phyloP scores from a whole-genome alignment of 2,113 vertebrate genomes.

The Corythoichthys intestinalis region DNA sequence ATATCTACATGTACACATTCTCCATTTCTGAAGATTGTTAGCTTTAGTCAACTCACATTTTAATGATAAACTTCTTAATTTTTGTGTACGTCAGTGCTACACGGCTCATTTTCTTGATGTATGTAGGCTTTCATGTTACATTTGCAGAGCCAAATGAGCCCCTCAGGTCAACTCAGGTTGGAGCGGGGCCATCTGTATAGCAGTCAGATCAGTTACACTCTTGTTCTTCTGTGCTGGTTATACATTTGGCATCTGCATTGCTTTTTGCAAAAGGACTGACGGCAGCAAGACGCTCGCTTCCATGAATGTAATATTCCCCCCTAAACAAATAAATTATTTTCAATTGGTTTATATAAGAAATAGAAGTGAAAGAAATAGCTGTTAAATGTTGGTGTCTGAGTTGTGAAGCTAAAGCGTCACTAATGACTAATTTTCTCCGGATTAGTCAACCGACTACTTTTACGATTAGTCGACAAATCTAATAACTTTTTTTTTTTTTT shows the following conservation, averaged over 20 bases:
- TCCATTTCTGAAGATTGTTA: background rate
- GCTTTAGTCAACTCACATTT: background rate
- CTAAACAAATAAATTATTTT: no score
- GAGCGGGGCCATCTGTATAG: slow-evolving; percentile 2
- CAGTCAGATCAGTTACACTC: slow-evolving; percentile 9
- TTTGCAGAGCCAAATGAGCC: slow-evolving; percentile 17
- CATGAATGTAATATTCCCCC: no score
- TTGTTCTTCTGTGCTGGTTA: slow-evolving; percentile 26
- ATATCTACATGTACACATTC: no score
- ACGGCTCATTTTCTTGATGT: slow-evolving; percentile 11
- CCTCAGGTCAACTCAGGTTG: slow-evolving; percentile 1
- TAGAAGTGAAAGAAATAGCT: no score
- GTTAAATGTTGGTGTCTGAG: no score
- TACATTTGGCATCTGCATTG: slow-evolving; percentile 26
- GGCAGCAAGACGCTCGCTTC: slow-evolving; percentile 15
- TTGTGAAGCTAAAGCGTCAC: no score
- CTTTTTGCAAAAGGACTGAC: slow-evolving; percentile 25
- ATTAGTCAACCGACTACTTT: no score
- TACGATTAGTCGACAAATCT: no score
- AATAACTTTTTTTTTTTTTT: no score
- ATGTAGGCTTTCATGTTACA: slow-evolving; percentile 18
- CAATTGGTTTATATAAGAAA: no score
- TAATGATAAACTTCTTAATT: background rate
- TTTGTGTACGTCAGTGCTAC: background rate
- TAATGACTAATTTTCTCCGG: no score